Evolutionary conservation across 2,888 invertebrate genomes (phyloP), one percentile per base, ranked within the genome.

Genomic region (Automeris io): DNA sequence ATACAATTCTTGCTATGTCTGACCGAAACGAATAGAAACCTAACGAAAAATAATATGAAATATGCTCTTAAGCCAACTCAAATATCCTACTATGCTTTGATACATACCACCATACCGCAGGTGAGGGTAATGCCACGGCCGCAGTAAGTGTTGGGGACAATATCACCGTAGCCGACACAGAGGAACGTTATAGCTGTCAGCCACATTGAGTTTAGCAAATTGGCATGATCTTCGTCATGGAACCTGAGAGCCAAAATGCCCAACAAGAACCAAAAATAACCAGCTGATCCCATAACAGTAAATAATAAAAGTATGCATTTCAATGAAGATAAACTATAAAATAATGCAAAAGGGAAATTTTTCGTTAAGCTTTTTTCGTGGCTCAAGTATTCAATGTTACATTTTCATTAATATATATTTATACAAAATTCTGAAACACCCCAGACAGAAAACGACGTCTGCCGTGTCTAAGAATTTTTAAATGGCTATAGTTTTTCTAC

Each of bases 171-270:
- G 79, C 99, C 99, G 70, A 99, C 98, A 89, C 98, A 98, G 77
- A 99, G 94, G 91, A 99, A 99, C 69, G 99, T 99, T 85, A 99
- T 99, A 86, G 99, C 98, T 77, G 99, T 98, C 89, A 99, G 93
- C 99, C 99, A 99, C 96, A 99, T 97, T 79, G 99, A 96, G 90
- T 99, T 99, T 87, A 97, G 92, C 82, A 98, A 93, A 91, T 98
- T 98, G 79, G 96, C 97, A 90, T 98, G 98, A 88, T 97, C 96
- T 88, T 95, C 95, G 87, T 98, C 98, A 88, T 98, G 97, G 90
- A 96, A 96, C 91, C 98, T 98, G 89, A 74, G 82, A 82, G 85
- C 81, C 81, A 81, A 83, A 86, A 81, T 69, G 83, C 81, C 85
- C 86, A 68, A 83, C 85, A 80, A 86, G 82, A 80, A 82, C 82